Base-by-base conservation (phyloP, 2,113 vertebrate species). In the Chrysochloris asiatica region DNA sequence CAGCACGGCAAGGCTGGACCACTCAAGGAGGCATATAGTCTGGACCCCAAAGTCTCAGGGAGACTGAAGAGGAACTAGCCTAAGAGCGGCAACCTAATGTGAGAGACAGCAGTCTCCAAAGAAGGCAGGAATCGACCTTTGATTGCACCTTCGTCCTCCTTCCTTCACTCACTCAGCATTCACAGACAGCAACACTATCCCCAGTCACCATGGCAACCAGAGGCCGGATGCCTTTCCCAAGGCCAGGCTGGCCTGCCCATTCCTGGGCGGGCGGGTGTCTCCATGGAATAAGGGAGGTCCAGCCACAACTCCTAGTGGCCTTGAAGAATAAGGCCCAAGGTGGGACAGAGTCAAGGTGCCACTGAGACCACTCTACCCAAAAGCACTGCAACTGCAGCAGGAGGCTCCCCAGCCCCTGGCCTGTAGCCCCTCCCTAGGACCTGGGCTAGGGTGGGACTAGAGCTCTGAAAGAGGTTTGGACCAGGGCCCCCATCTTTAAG, bases 181-280 rank as follows among this genome's bases (percentile, higher is more conserved):
- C 88, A 63, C 41, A 90, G 89, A 86, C 73, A 90, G 92, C 71
- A 73, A 81, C 38, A 30, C 28, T 0, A 61, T 88, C 86, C 82
- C 88, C 89, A 43, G 83, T 96, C 73, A 88, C 95, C 92, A 96
- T 94, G 87, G 82, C 83, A 95, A 96, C 96, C 92, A 78, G 61
- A 59, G 76, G 83, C 88, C 54, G 0, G 45, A 80, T 73, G 77
- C 67, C 88, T 93, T 95, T 95, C 72, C 86, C 86, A 93, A 94
- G 93, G 89, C 86, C 80, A 73, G 73, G 86, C 86, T 71, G 86
- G 83, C 94, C 88, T 92, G 93, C 83, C 92, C 67, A 90, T 36
- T 65, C 86, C 3, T 17, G 50, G 50, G 52, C n/a, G n/a, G 26
- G 59, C 10, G 59, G 33, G 19, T 33, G 13, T 92, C 80, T 94